Conservation (phyloP, 2,888 invertebrate genomes). For the Lamellibrachia columna region DNA sequence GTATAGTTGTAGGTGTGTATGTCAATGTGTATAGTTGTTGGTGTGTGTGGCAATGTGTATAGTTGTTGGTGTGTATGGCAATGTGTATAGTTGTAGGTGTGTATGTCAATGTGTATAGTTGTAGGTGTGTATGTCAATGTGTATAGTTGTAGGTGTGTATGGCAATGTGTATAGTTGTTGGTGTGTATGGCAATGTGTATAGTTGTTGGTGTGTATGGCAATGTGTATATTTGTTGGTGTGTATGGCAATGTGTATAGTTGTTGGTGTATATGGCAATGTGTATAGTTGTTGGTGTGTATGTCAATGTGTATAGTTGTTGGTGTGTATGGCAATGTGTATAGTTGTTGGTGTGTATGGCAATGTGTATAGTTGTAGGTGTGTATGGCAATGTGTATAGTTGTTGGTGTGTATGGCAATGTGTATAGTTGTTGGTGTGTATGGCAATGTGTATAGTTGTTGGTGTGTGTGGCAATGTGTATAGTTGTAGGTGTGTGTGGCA, state of each 20-base stretch:
- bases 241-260: background rate
- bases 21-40: no score
- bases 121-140: background rate
- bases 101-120: background rate
- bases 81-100: no score
- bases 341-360: background rate
- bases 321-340: no score
- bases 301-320: no score
- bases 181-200: no score
- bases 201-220: background rate
- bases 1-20: background rate
- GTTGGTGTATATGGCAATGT: background rate
- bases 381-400: background rate
- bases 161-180: no score
- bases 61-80: background rate
- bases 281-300: background rate
- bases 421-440: background rate
- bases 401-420: background rate
- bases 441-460: no score
- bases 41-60: no score
- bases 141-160: background rate
- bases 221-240: no score
- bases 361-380: no score
- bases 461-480: no score
- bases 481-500: no score